These are phyloP conservation scores for Acleris sparsana DNA, from an alignment of 2,888 invertebrate species.

Conservation along the genomic window DNA sequence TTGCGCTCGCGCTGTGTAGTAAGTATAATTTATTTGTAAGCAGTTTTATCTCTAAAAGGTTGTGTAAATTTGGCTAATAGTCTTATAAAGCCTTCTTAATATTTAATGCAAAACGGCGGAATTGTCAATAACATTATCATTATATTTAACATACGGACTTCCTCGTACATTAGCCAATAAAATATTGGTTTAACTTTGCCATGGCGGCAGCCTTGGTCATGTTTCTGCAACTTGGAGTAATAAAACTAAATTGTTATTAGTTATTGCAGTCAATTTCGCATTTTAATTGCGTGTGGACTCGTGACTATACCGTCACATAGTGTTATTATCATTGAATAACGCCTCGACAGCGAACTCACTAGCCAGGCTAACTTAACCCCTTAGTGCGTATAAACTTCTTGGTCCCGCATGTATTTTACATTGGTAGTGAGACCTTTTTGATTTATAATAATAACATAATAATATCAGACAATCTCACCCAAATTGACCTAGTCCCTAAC, in stretches of 20 bases:
- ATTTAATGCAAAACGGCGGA: constrained; percentile 2
- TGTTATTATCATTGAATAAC: background rate
- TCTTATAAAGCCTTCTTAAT: background rate
- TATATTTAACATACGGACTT: constrained; percentile 8
- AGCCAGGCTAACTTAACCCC: too few species aligned
- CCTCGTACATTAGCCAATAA: constrained; percentile 12
- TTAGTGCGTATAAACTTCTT: too few species aligned
- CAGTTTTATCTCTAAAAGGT: too few species aligned
- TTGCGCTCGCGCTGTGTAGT: too few species aligned
- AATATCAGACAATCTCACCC: too few species aligned
- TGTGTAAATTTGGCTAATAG: too few species aligned
- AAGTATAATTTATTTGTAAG: too few species aligned
- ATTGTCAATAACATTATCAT: background rate
- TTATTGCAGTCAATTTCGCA: constrained; percentile 34
- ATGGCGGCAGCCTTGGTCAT: constrained; percentile 8
- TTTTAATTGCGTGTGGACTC: constrained; percentile 39
- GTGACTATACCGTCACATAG: constrained; percentile 38
- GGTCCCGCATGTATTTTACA: too few species aligned
- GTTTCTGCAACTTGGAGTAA: constrained; percentile 32
- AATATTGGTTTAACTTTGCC: constrained; percentile 1
- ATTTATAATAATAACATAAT: too few species aligned
- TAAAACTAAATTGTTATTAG: constrained; percentile 34
- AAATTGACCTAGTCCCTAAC: too few species aligned
- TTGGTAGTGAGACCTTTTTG: too few species aligned
- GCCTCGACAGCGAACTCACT: too few species aligned